Evolutionary conservation across 1,140 invertebrate species (phyloP).

Genomic region (Drosophila ficusphila): DNA sequence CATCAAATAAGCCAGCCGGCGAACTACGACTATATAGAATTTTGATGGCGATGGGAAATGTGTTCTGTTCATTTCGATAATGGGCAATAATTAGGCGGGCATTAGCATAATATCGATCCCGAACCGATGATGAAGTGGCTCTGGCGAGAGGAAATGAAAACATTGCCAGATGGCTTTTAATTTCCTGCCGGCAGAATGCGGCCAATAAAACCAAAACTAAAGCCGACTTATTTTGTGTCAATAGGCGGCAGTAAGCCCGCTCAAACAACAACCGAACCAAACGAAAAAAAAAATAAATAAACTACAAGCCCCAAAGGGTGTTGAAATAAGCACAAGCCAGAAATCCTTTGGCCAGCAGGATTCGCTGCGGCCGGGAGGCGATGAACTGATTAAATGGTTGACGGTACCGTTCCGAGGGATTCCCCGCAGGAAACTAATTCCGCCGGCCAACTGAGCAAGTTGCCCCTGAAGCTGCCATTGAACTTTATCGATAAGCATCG

Average conservation of each 20-base stretch:
- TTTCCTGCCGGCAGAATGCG: slow-evolving; percentile 61
- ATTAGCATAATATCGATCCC: slow-evolving; percentile 53
- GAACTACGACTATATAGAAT: slow-evolving; percentile 23
- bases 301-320: slow-evolving; percentile 49
- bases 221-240: slow-evolving; percentile 58
- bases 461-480: slow-evolving; percentile 50
- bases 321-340: slow-evolving; percentile 42
- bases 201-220: slow-evolving; percentile 71
- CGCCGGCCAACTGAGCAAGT: slow-evolving; percentile 58
- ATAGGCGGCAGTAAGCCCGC: slow-evolving; percentile 52
- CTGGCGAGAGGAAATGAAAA: slow-evolving; percentile 51
- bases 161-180: slow-evolving; percentile 68
- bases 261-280: slow-evolving; percentile 7
- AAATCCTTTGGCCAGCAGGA: slow-evolving; percentile 56
- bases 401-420: slow-evolving; percentile 52
- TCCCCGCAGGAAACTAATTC: slow-evolving; percentile 70
- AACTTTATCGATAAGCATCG: slow-evolving; percentile 80
- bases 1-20: slow-evolving; percentile 5
- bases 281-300: slow-evolving; percentile 14
- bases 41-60: slow-evolving; percentile 30
- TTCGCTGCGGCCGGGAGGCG: slow-evolving; percentile 71
- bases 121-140: slow-evolving; percentile 27
- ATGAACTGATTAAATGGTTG: slow-evolving; percentile 80
- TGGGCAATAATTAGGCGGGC: slow-evolving; percentile 52
- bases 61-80: slow-evolving; percentile 55